A percentile compares a stretch with the other conserved stretches of the same genome.
Evolutionary conservation across 2,113 vertebrate genomes (phyloP).

Genomic region (Mobula birostris): DNA sequence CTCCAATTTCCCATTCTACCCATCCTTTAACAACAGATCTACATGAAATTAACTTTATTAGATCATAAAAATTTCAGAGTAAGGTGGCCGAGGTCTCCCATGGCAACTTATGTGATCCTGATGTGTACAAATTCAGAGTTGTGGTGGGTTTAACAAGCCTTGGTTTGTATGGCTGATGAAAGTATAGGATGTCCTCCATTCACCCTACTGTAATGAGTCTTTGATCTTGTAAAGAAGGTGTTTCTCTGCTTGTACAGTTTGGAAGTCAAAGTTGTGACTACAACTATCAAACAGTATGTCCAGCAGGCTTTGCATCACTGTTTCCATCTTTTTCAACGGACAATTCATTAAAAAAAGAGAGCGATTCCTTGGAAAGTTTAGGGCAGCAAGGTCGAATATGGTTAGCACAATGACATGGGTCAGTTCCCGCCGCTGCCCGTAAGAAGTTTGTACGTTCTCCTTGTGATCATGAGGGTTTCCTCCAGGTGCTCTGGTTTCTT

Average conservation of each 20-base stretch:
- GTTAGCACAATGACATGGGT: too few species aligned
- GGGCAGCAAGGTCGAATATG: too few species aligned
- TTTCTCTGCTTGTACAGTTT: neutral
- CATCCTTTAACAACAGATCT: neutral
- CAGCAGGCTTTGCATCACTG: neutral
- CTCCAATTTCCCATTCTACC: too few species aligned
- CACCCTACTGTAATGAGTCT: slow-evolving; percentile 15
- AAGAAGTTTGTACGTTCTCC: too few species aligned
- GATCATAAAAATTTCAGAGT: neutral
- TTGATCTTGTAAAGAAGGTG: neutral
- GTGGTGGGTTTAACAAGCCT: neutral
- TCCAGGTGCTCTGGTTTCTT: too few species aligned
- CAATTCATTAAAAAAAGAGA: neutral
- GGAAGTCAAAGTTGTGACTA: neutral
- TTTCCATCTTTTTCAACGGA: neutral
- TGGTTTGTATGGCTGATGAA: neutral
- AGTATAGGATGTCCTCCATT: neutral
- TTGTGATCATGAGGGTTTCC: too few species aligned
- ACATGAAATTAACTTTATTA: neutral
- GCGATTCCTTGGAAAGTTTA: neutral
- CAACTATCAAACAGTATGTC: neutral
- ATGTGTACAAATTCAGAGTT: neutral
- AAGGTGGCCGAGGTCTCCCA: neutral
- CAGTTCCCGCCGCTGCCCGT: too few species aligned
- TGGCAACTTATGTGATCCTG: neutral